Base-by-base conservation (phyloP, 2,888 invertebrate species). In the Caenorhabditis uteleia region DNA sequence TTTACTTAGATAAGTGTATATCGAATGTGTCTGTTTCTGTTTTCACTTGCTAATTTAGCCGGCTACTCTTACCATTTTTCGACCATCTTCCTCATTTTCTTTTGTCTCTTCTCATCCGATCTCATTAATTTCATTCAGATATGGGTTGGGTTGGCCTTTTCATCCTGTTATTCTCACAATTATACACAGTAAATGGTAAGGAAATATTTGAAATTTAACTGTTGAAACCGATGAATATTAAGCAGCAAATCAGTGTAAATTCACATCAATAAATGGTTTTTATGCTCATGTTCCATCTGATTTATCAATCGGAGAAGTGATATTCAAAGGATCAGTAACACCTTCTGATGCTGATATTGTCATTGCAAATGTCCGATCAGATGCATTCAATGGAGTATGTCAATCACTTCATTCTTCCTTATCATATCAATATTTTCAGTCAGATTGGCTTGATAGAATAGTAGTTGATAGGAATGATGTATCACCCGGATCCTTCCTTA, bases 291-390 rank as follows among this genome's bases (percentile, higher is more conserved):
- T 62, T 33, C 48, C 46, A 20, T 51, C 62, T 5, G 53, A 57
- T 39, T 16, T 53, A 4, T 34, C 51, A 3, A 57, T 62, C 40
- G 70, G 72, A 16, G 72, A 77, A 8, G 59, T 76, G 7, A 51
- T 80, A 1, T 70, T 81, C 21, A 66, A 73, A 26, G 74, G 78
- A 16, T 48, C 70, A 3, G 79, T 81, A 20, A 72, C 68, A 7
- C 80, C 80, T 7, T 33, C 77, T 3, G 68, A 77, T 42, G 80
- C 80, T 1, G 39, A 60, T 21, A 50, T 81, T n/a, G 18, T 21
- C 6, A 59, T 80, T 12, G 74, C 70, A 7, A 71, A 70, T 42
- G 68, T 80, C 14, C 48, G 80, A 16, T 70, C 78, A 8, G 75
- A 73, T 40, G 72, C 71, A 36, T 53, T 79, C 23, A 51, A 56